phyloP scores from a whole-genome alignment of 2,888 invertebrate genomes.

The Apamea epomidion region DNA sequence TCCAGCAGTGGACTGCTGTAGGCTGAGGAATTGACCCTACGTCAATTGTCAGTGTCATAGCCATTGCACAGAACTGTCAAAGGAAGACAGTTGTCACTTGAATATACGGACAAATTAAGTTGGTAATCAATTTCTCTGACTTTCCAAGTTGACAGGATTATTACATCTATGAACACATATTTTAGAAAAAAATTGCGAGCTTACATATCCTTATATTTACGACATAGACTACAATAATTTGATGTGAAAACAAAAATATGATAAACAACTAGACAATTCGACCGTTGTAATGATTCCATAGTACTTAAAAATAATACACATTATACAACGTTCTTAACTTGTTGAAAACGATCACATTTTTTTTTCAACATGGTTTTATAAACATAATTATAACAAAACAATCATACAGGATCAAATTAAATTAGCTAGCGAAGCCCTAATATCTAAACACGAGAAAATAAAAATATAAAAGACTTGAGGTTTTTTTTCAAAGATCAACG shows the following conservation, averaged over 20 bases:
- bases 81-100: too few species aligned
- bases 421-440: background rate
- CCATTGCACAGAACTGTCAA: background rate
- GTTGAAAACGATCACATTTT: background rate
- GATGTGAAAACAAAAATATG: slow-evolving; percentile 39
- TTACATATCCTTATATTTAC: slow-evolving; percentile 24
- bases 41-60: background rate
- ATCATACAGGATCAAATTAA: background rate
- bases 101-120: background rate
- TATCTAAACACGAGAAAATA: background rate
- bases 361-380: slow-evolving; percentile 13
- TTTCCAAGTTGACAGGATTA: background rate
- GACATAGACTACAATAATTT: slow-evolving; percentile 37
- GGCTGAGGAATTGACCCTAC: background rate
- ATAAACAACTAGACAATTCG: background rate
- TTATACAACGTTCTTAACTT: slow-evolving; percentile 6
- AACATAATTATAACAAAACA: slow-evolving; percentile 7
- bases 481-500: background rate
- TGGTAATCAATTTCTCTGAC: background rate
- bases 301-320: background rate
- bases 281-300: slow-evolving; percentile 12
- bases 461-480: background rate
- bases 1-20: background rate
- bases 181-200: slow-evolving; percentile 22
- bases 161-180: background rate